Base-by-base conservation (phyloP, 1,140 invertebrate species). In the Drosophila oshimai region DNA sequence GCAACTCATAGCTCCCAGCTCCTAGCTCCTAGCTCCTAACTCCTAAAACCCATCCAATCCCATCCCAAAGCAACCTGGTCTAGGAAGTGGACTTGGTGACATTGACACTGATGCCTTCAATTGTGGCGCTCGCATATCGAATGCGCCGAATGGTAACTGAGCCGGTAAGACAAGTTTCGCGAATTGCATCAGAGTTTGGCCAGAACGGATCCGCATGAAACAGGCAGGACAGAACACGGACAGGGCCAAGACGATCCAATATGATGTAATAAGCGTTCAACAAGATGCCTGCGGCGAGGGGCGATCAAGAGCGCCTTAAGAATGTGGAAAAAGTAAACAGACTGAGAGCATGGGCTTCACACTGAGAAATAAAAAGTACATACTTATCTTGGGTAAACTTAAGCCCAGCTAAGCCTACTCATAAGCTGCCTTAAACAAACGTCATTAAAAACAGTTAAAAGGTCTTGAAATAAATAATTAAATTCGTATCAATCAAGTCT, bases 101-200 rank as follows among this genome's bases (percentile, higher is more conserved):
- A 87, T 87, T 87, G 81, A 87, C 81, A 87, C 81, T 87, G 81
- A 87, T 68, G 68, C 75, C 86, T 87, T 86, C 72, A 81, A 80
- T 86, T 74, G 76, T 87, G 76, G 81, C 81, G 81, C 80, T 86
- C 76, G 76, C 81, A 55, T 87, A 87, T 87, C 76, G 81, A 80
- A 86, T 87, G 44, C 71, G 80, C 46, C 54, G 54, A 71, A 71
- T 72, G 50, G 62, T 61, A 75, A 77, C 80, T 65, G 71, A 84
- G 62, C 81, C 81, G 81, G 81, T 88, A 87, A 77, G 83, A 87
- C 81, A 74, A 70, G 81, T 87, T 87, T 87, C 50, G 68, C 76
- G 81, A 74, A 84, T 84, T 84, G 80, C 80, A 84, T 84, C 80
- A 87, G 80, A 83, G 57, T 41, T 58, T 49, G 36, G 44, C 54